These are phyloP conservation scores for Piprites chloris DNA, from an alignment of 2,113 vertebrate genomes.

Conservation along the genomic window DNA sequence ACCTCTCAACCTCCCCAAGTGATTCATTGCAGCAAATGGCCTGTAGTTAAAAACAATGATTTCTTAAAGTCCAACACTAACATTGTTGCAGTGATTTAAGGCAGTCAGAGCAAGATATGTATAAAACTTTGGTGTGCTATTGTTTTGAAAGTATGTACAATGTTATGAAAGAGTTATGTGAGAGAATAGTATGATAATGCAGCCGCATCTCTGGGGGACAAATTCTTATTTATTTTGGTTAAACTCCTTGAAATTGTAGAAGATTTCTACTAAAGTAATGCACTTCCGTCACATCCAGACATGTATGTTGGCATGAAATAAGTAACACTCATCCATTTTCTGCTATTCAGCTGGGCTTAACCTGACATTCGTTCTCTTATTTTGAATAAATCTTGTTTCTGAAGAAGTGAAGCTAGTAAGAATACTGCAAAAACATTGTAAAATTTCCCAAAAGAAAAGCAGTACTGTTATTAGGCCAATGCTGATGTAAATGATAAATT, in stretches of 20 bases:
- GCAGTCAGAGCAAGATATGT: not conserved
- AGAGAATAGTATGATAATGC: not conserved
- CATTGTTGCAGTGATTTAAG: not conserved
- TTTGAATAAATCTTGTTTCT: not conserved
- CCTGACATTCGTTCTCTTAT: not conserved
- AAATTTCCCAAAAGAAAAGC: not conserved
- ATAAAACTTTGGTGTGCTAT: not conserved
- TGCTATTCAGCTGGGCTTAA: not conserved
- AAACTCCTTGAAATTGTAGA: not conserved
- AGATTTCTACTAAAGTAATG: not conserved
- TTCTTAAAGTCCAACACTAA: not conserved
- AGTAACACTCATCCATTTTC: not conserved
- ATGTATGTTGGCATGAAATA: not conserved
- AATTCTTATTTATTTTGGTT: not conserved
- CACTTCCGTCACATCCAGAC: not conserved
- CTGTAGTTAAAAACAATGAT: not conserved
- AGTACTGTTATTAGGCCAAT: constrained; percentile 21
- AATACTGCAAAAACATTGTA: not conserved
- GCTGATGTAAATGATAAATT: constrained; percentile 53
- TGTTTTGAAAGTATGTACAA: not conserved
- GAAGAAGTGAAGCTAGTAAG: not conserved
- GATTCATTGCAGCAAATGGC: not conserved
- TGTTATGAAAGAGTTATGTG: not conserved
- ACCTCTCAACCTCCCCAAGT: not conserved
- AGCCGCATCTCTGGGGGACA: not conserved